Base-by-base conservation (phyloP, 2,113 vertebrate genomes). In the Thinocorus orbignyianus region DNA sequence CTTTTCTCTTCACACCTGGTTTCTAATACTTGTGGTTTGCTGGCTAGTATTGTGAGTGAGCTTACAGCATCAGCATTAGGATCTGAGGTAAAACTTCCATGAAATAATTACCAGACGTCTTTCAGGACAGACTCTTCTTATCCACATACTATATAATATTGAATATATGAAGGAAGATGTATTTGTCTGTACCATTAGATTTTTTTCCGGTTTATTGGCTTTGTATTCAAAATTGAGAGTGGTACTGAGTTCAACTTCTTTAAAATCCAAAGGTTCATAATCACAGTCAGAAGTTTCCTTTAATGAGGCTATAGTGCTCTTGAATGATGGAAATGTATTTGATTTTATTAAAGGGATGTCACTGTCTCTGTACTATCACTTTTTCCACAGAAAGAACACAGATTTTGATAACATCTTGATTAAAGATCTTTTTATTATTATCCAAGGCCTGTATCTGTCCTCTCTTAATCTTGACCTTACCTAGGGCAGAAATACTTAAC, bases 1-100 rank as follows among this genome's bases (percentile, higher is more conserved):
- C 98, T 99, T 51, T 99, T 99, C 93, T 99, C 99, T 54, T 99
- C 99, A 26, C 99, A 99, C 93, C 93, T 99, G 62, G 99, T 99
- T 88, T 99, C 99, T 49, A 99, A 99, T 94, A 99, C 99, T 41
- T 99, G 99, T 65, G 99, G 99, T 4, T 93, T 99, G 41, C 98
- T 99, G 96, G 99, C 99, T 70, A 99, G 99, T 82, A 99, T 99
- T 31, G 99, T 99, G 83, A 99, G 99, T 58, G 99, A 99, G 86
- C 99, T 99, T 83, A 99, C 99, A 2, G 99, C 99, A 23, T 99
- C 99, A 2, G 99, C 99, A 37, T 97, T 99, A 65, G 99, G 99
- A 80, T 99, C 99, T 41, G 99, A 99, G 99, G 99, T 99, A 98
- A 91, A 49, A 30, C 18, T 79, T 28, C 31, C 82, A 7, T 90